Evolutionary conservation across 2,113 vertebrate species (phyloP).

Genomic region (Thunnus thynnus): DNA sequence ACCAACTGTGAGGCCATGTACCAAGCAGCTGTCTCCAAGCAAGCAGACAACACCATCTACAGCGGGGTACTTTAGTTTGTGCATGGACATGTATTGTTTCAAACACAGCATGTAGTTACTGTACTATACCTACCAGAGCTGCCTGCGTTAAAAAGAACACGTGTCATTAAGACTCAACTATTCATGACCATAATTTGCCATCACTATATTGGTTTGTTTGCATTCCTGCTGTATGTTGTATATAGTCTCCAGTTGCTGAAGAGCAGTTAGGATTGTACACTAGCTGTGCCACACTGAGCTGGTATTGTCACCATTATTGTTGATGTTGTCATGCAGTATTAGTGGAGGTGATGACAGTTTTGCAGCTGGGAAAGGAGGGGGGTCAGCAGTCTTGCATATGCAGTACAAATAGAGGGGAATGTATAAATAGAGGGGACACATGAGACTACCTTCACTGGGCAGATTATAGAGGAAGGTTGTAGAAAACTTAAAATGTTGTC

Average conservation of each 20-base stretch:
- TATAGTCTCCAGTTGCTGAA: not conserved
- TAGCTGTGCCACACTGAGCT: slow-evolving; percentile 12
- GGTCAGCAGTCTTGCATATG: slow-evolving; percentile 38
- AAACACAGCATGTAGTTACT: not conserved
- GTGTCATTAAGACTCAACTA: not conserved
- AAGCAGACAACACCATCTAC: slow-evolving; percentile 81
- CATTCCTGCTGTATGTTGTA: not conserved
- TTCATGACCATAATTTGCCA: not conserved
- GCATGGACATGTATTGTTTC: slow-evolving; percentile 60
- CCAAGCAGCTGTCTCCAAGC: slow-evolving; percentile 89
- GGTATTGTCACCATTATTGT: slow-evolving; percentile 41
- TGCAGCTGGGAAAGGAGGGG: slow-evolving; percentile 20
- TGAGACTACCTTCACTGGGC: slow-evolving; percentile 29
- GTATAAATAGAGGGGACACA: slow-evolving; percentile 60
- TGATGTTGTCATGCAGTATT: slow-evolving; percentile 50
- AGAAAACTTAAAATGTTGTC: slow-evolving; percentile 31
- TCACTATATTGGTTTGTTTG: slow-evolving; percentile 5
- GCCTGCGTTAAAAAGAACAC: not conserved
- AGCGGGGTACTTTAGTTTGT: slow-evolving; percentile 80
- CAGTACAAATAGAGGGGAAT: slow-evolving; percentile 26
- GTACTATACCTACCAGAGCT: not conserved
- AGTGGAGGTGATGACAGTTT: slow-evolving; percentile 51
- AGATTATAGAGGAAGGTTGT: slow-evolving; percentile 18
- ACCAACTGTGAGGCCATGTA: slow-evolving; percentile 91
- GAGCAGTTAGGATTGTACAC: not conserved